phyloP scores from a whole-genome alignment of 2,888 invertebrate genomes.

The Apantesis nais region DNA sequence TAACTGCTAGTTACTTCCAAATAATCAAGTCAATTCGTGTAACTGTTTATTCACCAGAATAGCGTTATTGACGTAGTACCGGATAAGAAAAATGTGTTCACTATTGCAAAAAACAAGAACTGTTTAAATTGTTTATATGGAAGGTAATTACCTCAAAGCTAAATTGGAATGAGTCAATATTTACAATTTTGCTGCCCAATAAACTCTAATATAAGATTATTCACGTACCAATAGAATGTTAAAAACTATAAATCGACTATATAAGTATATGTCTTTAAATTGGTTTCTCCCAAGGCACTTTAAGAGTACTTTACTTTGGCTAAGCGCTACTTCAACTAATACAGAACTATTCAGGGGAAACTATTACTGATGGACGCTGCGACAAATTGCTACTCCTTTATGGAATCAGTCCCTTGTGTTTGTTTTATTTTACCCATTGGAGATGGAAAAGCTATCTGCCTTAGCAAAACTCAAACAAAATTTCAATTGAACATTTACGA shows the following conservation, averaged over 20 bases:
- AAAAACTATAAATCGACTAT: not conserved
- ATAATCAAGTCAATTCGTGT: too few relatives aligned
- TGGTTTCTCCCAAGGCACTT: not conserved
- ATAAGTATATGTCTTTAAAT: not conserved
- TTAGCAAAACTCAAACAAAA: not conserved
- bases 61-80: too few relatives aligned
- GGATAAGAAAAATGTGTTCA: too few relatives aligned
- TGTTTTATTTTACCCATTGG: conserved; percentile 4
- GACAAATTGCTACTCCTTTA: conserved; percentile 8
- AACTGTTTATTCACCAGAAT: too few relatives aligned
- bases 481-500: not conserved
- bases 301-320: not conserved
- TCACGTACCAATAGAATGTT: not conserved
- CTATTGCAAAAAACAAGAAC: too few relatives aligned
- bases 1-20: too few relatives aligned
- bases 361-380: conserved; percentile 5
- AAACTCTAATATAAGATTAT: not conserved
- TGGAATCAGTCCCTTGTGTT: not conserved
- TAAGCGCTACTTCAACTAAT: conserved; percentile 6
- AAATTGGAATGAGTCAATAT: not conserved
- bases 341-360: conserved; percentile 3
- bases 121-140: too few relatives aligned
- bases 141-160: not conserved
- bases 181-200: not conserved
- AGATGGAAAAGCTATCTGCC: not conserved